Percentiles rank a stretch among this genome's conserved stretches.
Evolutionary conservation across 2,888 invertebrate genomes (phyloP).

Genomic region (Diabrotica balteata): DNA sequence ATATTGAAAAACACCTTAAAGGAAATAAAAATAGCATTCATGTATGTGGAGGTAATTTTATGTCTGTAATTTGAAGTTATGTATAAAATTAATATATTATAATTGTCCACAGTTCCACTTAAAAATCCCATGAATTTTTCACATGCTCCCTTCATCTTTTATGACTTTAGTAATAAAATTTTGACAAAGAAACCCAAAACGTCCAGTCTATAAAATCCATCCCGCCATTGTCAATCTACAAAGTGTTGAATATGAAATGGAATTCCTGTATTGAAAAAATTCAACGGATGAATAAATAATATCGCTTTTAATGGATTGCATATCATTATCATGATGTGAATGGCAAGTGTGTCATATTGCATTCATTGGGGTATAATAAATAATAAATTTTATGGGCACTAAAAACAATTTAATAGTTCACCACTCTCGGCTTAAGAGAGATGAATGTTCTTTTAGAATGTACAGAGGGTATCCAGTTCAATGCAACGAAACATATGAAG

Average conservation of each 20-base stretch:
- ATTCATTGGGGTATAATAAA: conserved; percentile 11
- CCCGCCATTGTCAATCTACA: background rate
- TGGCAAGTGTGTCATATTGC: conserved; percentile 7
- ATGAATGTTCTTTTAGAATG: conserved; percentile 1
- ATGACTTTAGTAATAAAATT: too few species aligned
- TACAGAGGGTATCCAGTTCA: background rate
- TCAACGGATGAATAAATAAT: background rate
- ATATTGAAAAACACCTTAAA: too few species aligned
- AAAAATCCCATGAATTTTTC: too few species aligned
- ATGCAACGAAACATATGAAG: too few species aligned
- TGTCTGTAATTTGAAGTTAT: too few species aligned
- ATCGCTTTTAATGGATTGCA: conserved; percentile 9
- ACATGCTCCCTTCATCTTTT: too few species aligned
- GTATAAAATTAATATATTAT: too few species aligned
- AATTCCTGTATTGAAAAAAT: background rate
- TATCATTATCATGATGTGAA: conserved; percentile 16
- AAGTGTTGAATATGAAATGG: background rate
- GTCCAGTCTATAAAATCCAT: too few species aligned
- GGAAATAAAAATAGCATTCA: too few species aligned
- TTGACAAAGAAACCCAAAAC: too few species aligned
- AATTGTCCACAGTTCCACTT: too few species aligned
- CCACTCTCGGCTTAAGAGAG: background rate
- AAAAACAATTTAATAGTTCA: conserved; percentile 12
- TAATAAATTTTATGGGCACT: conserved; percentile 13
- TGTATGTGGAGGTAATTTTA: too few species aligned